phyloP scores from a whole-genome alignment of 1,140 invertebrate species.

The Stegodyphus mimosarum region DNA sequence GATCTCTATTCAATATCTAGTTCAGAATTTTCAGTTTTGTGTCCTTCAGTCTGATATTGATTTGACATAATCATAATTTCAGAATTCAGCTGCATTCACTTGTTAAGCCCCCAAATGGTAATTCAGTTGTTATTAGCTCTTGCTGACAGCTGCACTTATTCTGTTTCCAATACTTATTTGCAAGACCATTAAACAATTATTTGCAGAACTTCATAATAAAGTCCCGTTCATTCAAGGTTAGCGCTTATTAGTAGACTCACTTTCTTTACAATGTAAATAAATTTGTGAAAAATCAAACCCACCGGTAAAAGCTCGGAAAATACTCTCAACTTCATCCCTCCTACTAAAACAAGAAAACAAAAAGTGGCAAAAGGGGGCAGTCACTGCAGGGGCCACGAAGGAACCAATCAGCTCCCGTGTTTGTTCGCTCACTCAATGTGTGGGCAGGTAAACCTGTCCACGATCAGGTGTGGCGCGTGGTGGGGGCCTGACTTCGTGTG shows the following conservation, averaged over 20 bases:
- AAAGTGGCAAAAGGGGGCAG: background rate
- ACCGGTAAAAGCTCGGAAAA: background rate
- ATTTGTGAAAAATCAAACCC: background rate
- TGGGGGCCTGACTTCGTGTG: slow-evolving; percentile 41
- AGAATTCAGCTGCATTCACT: no score
- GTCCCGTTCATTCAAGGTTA: background rate
- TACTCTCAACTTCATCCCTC: background rate
- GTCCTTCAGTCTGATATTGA: no score
- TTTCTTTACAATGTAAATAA: background rate
- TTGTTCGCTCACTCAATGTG: slow-evolving; percentile 28
- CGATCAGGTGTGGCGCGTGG: slow-evolving; percentile 39
- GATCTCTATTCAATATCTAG: no score
- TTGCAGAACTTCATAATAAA: background rate
- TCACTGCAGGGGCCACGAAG: background rate
- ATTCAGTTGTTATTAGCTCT: no score
- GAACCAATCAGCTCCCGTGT: slow-evolving; percentile 42
- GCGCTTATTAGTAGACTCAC: background rate
- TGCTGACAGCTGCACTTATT: no score
- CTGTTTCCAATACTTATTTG: no score
- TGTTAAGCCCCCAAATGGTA: no score
- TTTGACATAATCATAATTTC: no score
- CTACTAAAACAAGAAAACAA: background rate
- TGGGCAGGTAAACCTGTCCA: slow-evolving; percentile 51
- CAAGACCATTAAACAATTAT: no score
- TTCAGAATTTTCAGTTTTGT: no score